A percentile compares a stretch with the other conserved stretches of the same genome.
Conservation (phyloP, 2,888 invertebrate genomes). For the Tridacna crocea region DNA sequence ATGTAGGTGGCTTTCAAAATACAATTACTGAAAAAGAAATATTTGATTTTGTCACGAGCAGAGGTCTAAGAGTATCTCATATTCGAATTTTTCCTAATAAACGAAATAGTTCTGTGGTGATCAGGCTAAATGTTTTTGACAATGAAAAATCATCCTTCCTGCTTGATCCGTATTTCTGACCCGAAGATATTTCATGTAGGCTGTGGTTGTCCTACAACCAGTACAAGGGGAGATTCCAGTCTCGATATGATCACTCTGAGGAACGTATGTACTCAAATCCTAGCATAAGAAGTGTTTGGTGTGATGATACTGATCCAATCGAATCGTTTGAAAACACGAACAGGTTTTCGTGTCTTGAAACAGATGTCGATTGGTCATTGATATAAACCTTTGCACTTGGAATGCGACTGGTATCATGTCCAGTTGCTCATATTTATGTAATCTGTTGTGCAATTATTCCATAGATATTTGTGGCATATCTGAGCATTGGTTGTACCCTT, state of each 20-base stretch:
- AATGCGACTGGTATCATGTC: constrained; percentile 41
- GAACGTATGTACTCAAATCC: too few relatives aligned
- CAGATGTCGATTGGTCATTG: not conserved
- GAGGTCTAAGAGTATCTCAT: not conserved
- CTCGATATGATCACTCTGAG: not conserved
- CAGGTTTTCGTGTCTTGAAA: not conserved
- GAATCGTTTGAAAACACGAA: not conserved
- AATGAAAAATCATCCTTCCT: not conserved
- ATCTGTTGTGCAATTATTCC: not conserved
- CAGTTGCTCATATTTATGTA: constrained; percentile 12
- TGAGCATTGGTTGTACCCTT: constrained; percentile 29
- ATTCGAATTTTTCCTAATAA: not conserved
- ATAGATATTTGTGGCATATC: constrained; percentile 36
- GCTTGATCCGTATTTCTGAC: not conserved
- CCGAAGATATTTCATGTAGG: not conserved
- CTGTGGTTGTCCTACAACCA: not conserved
- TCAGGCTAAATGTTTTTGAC: constrained; percentile 1
- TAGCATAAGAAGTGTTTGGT: not conserved
- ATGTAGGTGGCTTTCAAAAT: not conserved
- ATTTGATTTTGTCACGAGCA: not conserved
- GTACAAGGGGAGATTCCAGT: not conserved
- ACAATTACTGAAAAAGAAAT: not conserved
- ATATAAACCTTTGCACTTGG: constrained; percentile 19
- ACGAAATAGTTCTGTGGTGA: not conserved
- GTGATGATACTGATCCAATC: not conserved